Percentiles rank a stretch among this genome's conserved stretches.
phyloP scores from a whole-genome alignment of 1,140 invertebrate genomes.

The Bombus sylvicola region DNA sequence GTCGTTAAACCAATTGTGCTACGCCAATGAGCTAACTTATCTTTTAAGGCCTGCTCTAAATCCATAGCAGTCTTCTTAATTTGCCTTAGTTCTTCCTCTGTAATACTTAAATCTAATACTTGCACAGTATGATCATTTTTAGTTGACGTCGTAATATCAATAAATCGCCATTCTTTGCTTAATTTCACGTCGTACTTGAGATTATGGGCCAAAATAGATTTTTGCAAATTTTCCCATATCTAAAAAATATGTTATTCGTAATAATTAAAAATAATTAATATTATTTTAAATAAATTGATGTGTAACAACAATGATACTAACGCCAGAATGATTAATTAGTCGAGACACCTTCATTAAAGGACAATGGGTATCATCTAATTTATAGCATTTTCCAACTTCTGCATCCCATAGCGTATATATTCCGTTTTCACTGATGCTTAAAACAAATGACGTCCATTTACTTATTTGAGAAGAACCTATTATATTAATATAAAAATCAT shows the following conservation, averaged over 20 bases:
- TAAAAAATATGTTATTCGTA: constrained; percentile 47
- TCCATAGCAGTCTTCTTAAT: constrained; percentile 46
- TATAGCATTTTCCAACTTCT: constrained; percentile 76
- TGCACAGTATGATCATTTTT: constrained; percentile 63
- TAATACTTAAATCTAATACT: constrained; percentile 68
- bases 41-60: constrained; percentile 74
- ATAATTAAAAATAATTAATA: not conserved
- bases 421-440: constrained; percentile 72
- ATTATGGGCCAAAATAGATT: constrained; percentile 70
- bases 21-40: constrained; percentile 74
- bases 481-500: constrained; percentile 10
- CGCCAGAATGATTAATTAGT: constrained; percentile 77
- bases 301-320: constrained; percentile 58
- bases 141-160: constrained; percentile 51
- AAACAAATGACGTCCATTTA: constrained; percentile 75
- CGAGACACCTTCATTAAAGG: constrained; percentile 74
- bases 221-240: constrained; percentile 81
- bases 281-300: not conserved
- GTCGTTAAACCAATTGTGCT: constrained; percentile 73
- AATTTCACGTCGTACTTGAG: constrained; percentile 74
- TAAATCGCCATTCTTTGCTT: constrained; percentile 77
- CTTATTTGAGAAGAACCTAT: constrained; percentile 77
- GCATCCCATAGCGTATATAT: constrained; percentile 76
- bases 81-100: constrained; percentile 59
- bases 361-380: constrained; percentile 75